Base-by-base conservation (phyloP, 35 echinoderm and acorn worm species). In the Ophioderma brevispina region DNA sequence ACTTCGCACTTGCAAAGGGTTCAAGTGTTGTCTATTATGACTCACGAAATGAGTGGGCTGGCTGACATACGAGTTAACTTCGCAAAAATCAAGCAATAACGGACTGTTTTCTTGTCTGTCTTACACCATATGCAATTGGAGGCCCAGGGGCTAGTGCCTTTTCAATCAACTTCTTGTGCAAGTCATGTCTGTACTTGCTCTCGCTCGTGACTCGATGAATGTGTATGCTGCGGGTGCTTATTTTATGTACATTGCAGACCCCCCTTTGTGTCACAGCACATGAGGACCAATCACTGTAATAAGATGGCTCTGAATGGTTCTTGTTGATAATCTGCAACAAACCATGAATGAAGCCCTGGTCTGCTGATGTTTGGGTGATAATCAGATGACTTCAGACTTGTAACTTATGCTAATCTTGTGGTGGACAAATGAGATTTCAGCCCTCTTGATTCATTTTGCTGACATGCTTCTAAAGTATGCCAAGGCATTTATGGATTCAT, bases 11-110 rank as follows among this genome's bases (percentile, higher is more conserved):
- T 28, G 77, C 39, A 0, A 96, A 37, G 4, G 80, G 75, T 82
- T 92, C 94, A 75, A 11, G 90, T 89, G 78, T 92, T 87, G 33
- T 87, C 90, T 15, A 92, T n/a, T 96, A 39, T 90, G 79, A 5
- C 91, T 91, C 0, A 0, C 91, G 76, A 37, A 90, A 92, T 25
- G 91, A 87, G 35, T 96, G n/a, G n/a, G n/a, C 94, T 32, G 88
- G 83, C 0, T 40, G 14, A 2, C 90, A 93, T 3, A 90, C 76
- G 55, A 84, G 39, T 94, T 94, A 21, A 94, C n/a, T 55, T 50
- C 15, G 4, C 79, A 25, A 39, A 84, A 90, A 85, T 94, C 87
- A 94, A 35, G 63, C 92, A 94, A 80, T 91, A 90, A 10, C 91
- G 49, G 36, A 49, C 38, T 1, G 39, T 50, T 13, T 32, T 35